Base-by-base conservation (phyloP, 1,140 invertebrate genomes). In the Neotoxoptera formosana region DNA sequence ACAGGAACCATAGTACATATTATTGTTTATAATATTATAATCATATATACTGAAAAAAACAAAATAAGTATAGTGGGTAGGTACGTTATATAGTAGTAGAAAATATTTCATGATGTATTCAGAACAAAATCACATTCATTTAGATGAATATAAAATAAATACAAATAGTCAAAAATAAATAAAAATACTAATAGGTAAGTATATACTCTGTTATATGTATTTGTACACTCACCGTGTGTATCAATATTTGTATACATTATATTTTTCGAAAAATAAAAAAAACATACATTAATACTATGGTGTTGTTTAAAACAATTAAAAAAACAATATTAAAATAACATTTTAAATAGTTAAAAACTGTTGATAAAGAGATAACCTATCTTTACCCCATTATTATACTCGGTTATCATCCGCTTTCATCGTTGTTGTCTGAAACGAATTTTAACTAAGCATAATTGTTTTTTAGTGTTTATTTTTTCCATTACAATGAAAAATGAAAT, bases 161-260 rank as follows among this genome's bases (percentile, higher is more conserved):
- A 53, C 0, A 53, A 0, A 4, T 53, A 41, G 6, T 67, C 0
- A 3, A 0, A 20, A 51, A 20, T 20, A 4, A n/a, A 34, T n/a
- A 76, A n/a, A 76, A 7, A n/a, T 17, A 76, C 17, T 76, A 6
- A 34, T 67, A n/a, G n/a, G 30, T 67, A 6, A 17, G 17, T 14
- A n/a, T 34, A 7, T n/a, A 41, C 41, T 41, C 41, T 41, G 41
- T 41, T 41, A 4, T 41, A 41, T 41, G 41, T 41, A 41, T 41
- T 2, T 4, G 41, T 41, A 41, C 41, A 41, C 41, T 41, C 41
- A 41, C 4, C 41, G 4, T 41, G 4, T 41, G 41, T 41, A 41
- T 41, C 41, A 41, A 41, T 41, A 41, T 41, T 2, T 41, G 4
- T n/a, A 7, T 67, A n/a, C 14, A n/a, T n/a, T 60, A 25, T 11